Evolutionary conservation across 2,797 vertebrate species (phyloP), one percentile per base, ranked within the genome.

Genomic region (Myotis vivesi): DNA sequence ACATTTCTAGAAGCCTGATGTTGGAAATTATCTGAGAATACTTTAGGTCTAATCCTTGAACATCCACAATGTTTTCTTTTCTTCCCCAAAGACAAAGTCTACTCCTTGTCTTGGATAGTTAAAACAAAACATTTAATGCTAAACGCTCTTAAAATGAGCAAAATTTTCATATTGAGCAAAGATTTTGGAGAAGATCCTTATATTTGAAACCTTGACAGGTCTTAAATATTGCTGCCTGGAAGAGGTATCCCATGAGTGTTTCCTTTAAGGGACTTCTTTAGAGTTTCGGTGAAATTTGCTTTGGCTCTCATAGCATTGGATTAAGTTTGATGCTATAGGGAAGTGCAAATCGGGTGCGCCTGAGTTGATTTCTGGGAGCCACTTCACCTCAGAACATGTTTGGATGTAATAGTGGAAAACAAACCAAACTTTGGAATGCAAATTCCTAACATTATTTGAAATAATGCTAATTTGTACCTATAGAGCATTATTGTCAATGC

Each of bases 301-400:
- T 72, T 79, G 72, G 30, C 33, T 91, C 46, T 88, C 11, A 76
- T 3, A 28, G 66, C 72, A 46, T 73, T 84, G 6, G 41, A 13
- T 93, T 89, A 28, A 5, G 33, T 84, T 82, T 87, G 51, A 79
- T 81, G 38, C 44, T 87, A 17, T 33, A 46, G 71, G 57, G 41
- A 95, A 96, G 95, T 95, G 88, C 89, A 96, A 96, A 95, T 89
- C 92, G 93, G 97, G 94, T 93, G 68, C 89, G 20, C 95, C 73
- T 96, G 87, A 97, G 77, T 95, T 97, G 96, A 97, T 96, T 96
- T 97, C 96, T 97, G 59, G 0, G 10, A 97, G 89, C 94, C 94
- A 96, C 95, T 98, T 98, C 97, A 97, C 97, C 95, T 97, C 97
- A 95, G 97, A 98, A 96, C 94, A 96, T 72, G 92, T 98, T 98